Evolutionary conservation across 2,797 vertebrate species (phyloP).

Genomic region (Vultur gryphus): DNA sequence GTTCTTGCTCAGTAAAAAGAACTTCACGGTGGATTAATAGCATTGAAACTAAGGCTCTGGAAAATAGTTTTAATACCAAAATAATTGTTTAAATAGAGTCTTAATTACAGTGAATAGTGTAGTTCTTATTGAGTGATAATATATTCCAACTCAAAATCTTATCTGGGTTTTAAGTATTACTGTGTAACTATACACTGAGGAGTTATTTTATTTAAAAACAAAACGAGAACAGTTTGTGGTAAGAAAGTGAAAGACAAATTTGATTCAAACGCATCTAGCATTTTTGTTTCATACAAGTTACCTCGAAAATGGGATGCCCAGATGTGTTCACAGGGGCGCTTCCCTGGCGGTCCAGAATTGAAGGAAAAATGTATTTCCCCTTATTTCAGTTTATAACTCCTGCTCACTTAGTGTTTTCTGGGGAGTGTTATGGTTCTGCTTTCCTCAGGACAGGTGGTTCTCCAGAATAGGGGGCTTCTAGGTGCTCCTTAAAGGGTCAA

Average conservation of each 20-base stretch:
- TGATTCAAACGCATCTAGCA: neutral
- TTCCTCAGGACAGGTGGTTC: neutral
- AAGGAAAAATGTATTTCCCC: neutral
- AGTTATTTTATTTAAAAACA: neutral
- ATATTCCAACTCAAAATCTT: neutral
- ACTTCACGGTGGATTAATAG: constrained; percentile 4
- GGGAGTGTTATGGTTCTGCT: neutral
- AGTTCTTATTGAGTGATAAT: constrained; percentile 15
- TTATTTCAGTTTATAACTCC: neutral
- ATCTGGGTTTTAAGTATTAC: neutral
- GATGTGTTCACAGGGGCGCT: rapidly evolving
- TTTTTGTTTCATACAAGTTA: neutral
- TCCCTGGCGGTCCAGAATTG: rapidly evolving
- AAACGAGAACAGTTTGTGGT: neutral
- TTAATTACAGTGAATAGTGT: constrained; percentile 46
- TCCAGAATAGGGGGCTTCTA: neutral
- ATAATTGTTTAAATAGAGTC: constrained; percentile 41
- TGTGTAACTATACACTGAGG: neutral
- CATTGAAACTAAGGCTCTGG: neutral
- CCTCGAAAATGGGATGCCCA: neutral
- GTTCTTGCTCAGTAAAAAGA: neutral
- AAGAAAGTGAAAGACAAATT: neutral
- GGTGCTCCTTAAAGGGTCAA: neutral
- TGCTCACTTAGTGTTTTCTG: neutral
- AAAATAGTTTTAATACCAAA: constrained; percentile 46